Base-by-base conservation (phyloP, 2,113 vertebrate species). In the Periophthalmus modestus region DNA sequence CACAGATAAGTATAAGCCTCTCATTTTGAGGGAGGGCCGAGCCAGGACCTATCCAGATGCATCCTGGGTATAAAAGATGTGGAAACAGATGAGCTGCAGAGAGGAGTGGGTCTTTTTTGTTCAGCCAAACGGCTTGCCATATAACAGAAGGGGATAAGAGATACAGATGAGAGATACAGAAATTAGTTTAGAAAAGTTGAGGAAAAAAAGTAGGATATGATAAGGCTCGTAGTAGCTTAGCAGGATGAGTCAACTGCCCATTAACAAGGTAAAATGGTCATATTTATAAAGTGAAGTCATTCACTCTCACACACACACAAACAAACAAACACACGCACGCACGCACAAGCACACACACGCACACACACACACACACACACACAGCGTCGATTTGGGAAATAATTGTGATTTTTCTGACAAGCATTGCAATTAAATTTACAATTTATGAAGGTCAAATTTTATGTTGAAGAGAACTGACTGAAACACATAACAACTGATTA, bases 61-160 rank as follows among this genome's bases (percentile, higher is more conserved):
- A 24, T 79, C 50, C 57, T 61, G 48, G 19, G 68, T 58, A 67
- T 75, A 63, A 18, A 73, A 79, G 66, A 81, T n/a, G 11, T 76
- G 68, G 69, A 65, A 75, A 82, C 72, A 80, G 78, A 69, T 13
- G 47, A 80, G 82, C 83, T 33, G 71, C 57, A 72, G 74, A 72
- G 84, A 73, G 76, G 76, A 78, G 72, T 69, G 61, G 62, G 82
- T 67, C 75, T 68, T 83, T 85, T 67, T 82, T 82, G 79, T 83
- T 73, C 57, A 74, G 39, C 15, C 1, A 77, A 58, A 74, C 79
- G 18, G 70, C 48, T 69, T 81, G 59, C 74, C 71, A 82, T 34
- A 7, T 33, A 33, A 63, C 61, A 63, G 33, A 19, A 63, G 28
- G 81, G 68, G 68, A 63, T 80, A 36, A 79, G 85, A 61, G 58